A percentile compares a stretch with the other conserved stretches of the same genome.
These are phyloP conservation scores for Cataglyphis hispanica DNA, from an alignment of 1,140 invertebrate genomes.

Conservation along the genomic window DNA sequence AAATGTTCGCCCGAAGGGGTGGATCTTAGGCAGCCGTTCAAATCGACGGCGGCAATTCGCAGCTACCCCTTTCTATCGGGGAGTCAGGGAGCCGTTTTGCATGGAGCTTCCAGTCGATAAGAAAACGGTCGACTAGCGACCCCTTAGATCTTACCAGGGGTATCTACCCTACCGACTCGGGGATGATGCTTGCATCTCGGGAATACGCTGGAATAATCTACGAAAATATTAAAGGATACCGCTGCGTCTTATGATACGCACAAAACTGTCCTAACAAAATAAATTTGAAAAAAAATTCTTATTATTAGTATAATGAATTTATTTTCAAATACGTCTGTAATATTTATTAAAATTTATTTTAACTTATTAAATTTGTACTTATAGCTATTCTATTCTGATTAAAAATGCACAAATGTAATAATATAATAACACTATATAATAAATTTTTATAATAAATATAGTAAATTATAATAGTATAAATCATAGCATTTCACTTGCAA, in stretches of 20 bases:
- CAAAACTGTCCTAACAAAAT: neutral
- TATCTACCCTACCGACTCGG: slow-evolving; percentile 83
- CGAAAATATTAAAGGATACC: slow-evolving; percentile 42
- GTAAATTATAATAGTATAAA: neutral
- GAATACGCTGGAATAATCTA: slow-evolving; percentile 60
- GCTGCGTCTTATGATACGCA: neutral
- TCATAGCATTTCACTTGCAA: neutral
- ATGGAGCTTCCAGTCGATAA: slow-evolving; percentile 83
- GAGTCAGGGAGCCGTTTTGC: slow-evolving; percentile 78
- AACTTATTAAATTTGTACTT: no score
- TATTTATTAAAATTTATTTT: no score
- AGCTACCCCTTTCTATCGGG: slow-evolving; percentile 84
- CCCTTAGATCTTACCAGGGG: slow-evolving; percentile 73
- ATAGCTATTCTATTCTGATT: neutral
- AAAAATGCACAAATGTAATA: neutral
- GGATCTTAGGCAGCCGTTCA: neutral
- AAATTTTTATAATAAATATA: slow-evolving; percentile 2
- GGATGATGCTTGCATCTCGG: slow-evolving; percentile 44
- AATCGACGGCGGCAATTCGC: slow-evolving; percentile 64
- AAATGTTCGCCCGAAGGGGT: neutral
- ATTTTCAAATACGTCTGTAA: neutral
- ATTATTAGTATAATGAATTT: neutral
- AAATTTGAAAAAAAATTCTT: neutral
- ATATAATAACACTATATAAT: neutral
- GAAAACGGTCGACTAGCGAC: slow-evolving; percentile 76